Base-by-base conservation (phyloP, 2,888 invertebrate genomes). In the Helobdella robusta region DNA sequence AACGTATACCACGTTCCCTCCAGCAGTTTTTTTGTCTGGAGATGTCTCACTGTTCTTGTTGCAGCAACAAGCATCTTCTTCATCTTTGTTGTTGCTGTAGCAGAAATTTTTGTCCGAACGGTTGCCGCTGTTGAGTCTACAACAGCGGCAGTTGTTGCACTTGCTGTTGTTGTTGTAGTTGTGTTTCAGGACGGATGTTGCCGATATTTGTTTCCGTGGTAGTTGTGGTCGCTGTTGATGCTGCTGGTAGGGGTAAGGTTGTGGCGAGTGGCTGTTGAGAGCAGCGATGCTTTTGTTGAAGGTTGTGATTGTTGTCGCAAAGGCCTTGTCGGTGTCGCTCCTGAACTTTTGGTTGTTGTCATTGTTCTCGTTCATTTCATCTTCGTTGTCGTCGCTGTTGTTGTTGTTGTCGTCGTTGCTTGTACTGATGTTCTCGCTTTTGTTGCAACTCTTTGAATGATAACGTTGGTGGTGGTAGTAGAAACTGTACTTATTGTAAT, bases 381-480 rank as follows among this genome's bases (percentile, higher is more conserved):
- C n/a, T 8, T 8, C 30, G 44, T n/a, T 15, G 23, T n/a, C 1
- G 23, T 35, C 18, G 20, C 32, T 56, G 56, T 56, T 56, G 23
- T 60, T 60, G 60, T 44, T 25, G 40, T 23, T 60, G 60, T 44
- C 46, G 46, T 44, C 28, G 46, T 18, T 25, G 18, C 2, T 40
- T 15, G 6, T 25, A 50, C 25, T 4, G n/a, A 23, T 5, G 50
- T 50, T 50, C 23, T 59, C 15, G 32, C 23, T 2, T 11, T 20
- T 2, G 35, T 60, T 50, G n/a, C 4, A 8, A 18, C 25, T 50
- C 6, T 50, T 50, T 50, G n/a, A 23, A 4, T 50, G 50, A 25
- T 50, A 4, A 25, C 25, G 5, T 4, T 50, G n/a, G n/a, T n/a
- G n/a, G n/a, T n/a, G n/a, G n/a, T n/a, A n/a, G n/a, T n/a, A n/a